phyloP scores from a whole-genome alignment of 2,797 vertebrate species.

The Chelon auratus region DNA sequence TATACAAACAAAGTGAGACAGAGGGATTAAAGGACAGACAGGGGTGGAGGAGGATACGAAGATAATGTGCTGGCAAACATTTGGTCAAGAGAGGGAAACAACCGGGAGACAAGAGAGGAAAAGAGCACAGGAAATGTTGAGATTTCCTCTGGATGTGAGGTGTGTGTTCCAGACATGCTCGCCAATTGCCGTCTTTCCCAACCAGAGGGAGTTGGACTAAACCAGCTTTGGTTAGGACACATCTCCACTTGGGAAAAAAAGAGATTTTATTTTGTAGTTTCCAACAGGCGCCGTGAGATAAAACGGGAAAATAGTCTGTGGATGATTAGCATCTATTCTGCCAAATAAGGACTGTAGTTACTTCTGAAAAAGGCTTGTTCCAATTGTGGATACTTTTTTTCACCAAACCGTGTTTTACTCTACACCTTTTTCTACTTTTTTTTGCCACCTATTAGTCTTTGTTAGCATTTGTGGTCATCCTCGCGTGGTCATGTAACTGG shows the following conservation, averaged over 20 bases:
- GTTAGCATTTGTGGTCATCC: neutral
- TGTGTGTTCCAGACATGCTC: constrained; percentile 50
- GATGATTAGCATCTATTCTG: neutral
- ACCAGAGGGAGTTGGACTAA: constrained; percentile 4
- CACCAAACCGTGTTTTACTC: too few species aligned
- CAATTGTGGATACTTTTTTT: too few species aligned
- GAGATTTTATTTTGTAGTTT: constrained; percentile 31
- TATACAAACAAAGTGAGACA: neutral
- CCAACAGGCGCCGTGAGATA: neutral
- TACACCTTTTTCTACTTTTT: neutral
- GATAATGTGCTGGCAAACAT: constrained; percentile 3
- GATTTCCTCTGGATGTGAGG: constrained; percentile 84
- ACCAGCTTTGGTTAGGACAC: neutral
- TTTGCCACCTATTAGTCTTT: neutral
- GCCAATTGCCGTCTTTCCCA: constrained; percentile 11
- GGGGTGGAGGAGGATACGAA: neutral
- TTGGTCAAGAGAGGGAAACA: constrained; percentile 25
- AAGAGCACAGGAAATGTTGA: constrained; percentile 83
- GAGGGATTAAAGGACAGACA: neutral
- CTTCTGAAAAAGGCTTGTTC: neutral
- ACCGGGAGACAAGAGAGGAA: constrained; percentile 68
- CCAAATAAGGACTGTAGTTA: neutral
- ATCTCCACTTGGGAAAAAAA: neutral
- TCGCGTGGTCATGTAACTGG: constrained; percentile 42
- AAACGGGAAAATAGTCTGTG: neutral